These are phyloP conservation scores for Aphaenogaster floridana DNA, from an alignment of 1,140 invertebrate genomes.

Conservation along the genomic window DNA sequence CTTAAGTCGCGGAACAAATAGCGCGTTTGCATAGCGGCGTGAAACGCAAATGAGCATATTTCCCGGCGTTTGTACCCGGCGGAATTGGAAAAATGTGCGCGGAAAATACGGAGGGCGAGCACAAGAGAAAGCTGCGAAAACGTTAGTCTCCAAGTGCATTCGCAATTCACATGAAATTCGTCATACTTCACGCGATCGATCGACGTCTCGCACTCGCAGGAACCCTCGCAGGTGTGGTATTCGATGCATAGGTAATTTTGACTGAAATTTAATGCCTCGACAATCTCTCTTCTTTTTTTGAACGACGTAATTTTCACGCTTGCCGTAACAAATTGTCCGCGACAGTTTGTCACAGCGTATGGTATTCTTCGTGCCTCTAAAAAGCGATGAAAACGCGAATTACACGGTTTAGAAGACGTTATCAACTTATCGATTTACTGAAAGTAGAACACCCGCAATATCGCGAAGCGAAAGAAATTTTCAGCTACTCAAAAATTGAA, in stretches of 20 bases:
- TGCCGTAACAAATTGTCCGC: conserved; percentile 22
- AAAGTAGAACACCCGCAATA: neutral
- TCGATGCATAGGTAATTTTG: conserved; percentile 24
- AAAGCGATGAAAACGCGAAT: conserved; percentile 19
- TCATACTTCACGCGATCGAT: conserved; percentile 45
- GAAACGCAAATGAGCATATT: conserved; percentile 59
- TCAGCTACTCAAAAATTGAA: neutral
- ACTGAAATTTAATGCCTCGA: conserved; percentile 39
- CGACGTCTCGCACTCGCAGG: neutral
- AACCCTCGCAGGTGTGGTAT: neutral
- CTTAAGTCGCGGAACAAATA: conserved; percentile 46
- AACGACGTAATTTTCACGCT: conserved; percentile 21
- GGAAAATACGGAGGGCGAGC: conserved; percentile 32
- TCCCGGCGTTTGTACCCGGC: neutral
- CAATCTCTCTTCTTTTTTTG: conserved; percentile 17
- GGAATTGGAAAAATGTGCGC: conserved; percentile 51
- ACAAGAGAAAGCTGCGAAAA: conserved; percentile 18
- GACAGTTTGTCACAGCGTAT: conserved; percentile 14
- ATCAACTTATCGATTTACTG: conserved; percentile 38
- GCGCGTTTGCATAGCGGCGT: conserved; percentile 45
- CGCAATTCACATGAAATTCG: conserved; percentile 45
- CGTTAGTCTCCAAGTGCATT: conserved; percentile 32
- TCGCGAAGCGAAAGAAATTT: conserved; percentile 1
- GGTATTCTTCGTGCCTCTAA: neutral
- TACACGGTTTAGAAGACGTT: conserved; percentile 24